Evolutionary conservation across 2,797 vertebrate species (phyloP), one percentile per base, ranked within the genome.

Genomic region (Limosa lapponica): DNA sequence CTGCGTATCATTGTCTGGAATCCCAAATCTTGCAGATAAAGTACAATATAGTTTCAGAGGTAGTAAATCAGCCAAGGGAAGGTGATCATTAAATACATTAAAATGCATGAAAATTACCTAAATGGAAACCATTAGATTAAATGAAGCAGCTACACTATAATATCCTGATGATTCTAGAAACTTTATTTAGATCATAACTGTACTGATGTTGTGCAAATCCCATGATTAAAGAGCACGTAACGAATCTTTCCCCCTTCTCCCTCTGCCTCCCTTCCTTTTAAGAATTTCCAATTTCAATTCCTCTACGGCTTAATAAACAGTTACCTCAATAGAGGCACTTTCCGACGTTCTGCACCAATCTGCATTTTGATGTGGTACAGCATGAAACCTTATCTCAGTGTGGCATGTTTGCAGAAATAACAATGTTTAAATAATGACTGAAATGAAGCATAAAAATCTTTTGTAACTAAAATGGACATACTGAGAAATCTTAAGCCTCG

Each of bases 331-430:
- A 95, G 97, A 97, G 78, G 51, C 87, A 90, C 91, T 91, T 92
- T 94, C 96, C 43, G 6, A 79, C 8, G n/a, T 97, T 96, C 87
- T 90, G 84, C 84, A 89, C 89, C 97, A 96, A 95, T 97, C 97
- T 98, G 90, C 96, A 97, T 98, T 98, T 97, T 97, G 95, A 98
- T 98, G 95, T 93, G 94, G 75, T 97, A 67, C 95, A 93, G 91
- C 96, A 95, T 75, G 94, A 97, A 98, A 93, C 96, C 97, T 98
- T 98, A 98, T 98, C 98, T 97, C 96, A 80, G 90, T 57, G 89
- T 96, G 98, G 97, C 97, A 98, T 98, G 97, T 98, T 98, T 98
- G 96, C 97, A 94, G 97, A 97, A 98, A 97, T 98, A 98, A 97
- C 98, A 98, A 94, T 97, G 97, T 97, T 98, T 97, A 97, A 97